A percentile compares a stretch with the other conserved stretches of the same genome.
Evolutionary conservation across 2,888 invertebrate species (phyloP).

Genomic region (Phortica okadai): DNA sequence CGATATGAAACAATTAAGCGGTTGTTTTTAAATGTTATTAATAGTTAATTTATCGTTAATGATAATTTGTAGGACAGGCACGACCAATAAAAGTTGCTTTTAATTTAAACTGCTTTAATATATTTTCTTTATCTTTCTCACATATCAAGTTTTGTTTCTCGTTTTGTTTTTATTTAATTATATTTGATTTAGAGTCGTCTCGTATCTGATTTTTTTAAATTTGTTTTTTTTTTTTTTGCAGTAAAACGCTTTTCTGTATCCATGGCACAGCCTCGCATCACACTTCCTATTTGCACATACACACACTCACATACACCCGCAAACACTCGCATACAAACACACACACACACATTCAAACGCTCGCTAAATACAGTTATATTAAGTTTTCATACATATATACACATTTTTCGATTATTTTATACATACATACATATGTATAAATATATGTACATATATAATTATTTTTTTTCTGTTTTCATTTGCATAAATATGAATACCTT

Average conservation of each 20-base stretch:
- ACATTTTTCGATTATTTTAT: slow-evolving; percentile 12
- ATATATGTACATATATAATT: background rate
- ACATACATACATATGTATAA: background rate
- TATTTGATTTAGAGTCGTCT: background rate
- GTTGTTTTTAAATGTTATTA: background rate
- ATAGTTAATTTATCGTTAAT: background rate
- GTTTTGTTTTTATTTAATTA: slow-evolving; percentile 3
- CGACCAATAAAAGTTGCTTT: background rate
- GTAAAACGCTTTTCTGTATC: slow-evolving; percentile 73
- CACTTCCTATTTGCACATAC: slow-evolving; percentile 49
- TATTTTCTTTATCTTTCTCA: background rate
- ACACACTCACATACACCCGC: slow-evolving; percentile 33
- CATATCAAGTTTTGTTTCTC: background rate
- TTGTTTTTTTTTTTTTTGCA: slow-evolving; percentile 50
- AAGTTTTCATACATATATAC: slow-evolving; percentile 16
- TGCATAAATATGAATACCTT: slow-evolving; percentile 16
- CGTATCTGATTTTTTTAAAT: background rate
- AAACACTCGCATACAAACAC: slow-evolving; percentile 30
- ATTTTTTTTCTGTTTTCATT: background rate
- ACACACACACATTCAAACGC: slow-evolving; percentile 28
- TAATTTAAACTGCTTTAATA: background rate
- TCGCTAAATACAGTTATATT: slow-evolving; percentile 19
- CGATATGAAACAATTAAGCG: slow-evolving; percentile 62
- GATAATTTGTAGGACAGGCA: background rate
- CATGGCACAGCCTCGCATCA: slow-evolving; percentile 65